Base-by-base conservation (phyloP, 1,140 invertebrate genomes). In the Conus betulinus region DNA sequence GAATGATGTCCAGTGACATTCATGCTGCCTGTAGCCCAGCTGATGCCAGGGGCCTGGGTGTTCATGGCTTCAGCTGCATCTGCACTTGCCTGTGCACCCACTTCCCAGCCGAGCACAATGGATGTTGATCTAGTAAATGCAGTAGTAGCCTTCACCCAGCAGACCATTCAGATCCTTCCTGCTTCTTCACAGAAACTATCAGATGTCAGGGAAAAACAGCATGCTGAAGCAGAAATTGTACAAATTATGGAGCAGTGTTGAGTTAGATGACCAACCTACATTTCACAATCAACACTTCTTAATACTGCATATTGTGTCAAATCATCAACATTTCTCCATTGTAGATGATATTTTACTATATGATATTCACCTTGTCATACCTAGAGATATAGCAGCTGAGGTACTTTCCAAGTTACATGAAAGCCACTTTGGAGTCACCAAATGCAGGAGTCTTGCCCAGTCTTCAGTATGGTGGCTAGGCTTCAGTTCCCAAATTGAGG, bases 361-460 rank as follows among this genome's bases (percentile, higher is more conserved):
- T 10, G 55, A 63, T 67, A 39, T 23, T 20, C 81, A 83, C 3
- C n/a, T n/a, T n/a, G n/a, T 13, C 55, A 57, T 57, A 7, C 55
- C 55, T 13, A 57, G 55, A 7, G 55, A 57, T n/a, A 90, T 91
- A 88, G 55, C 84, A 60, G 3, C 25, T 5, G 78, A 88, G 23
- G 76, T 87, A 10, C 84, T 91, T 6, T 15, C 25, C 6, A 55
- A 53, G 2, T 76, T 90, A 4, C 88, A 90, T 85, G 88, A 90
- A 25, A 82, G 88, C 25, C 91, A 91, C n/a, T n/a, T n/a, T n/a
- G n/a, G n/a, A n/a, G n/a, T n/a, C n/a, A n/a, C n/a, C n/a, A n/a
- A n/a, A n/a, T n/a, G n/a, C n/a, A n/a, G n/a, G n/a, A n/a, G n/a
- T n/a, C n/a, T n/a, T n/a, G n/a, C n/a, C n/a, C n/a, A n/a, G n/a